Conservation (phyloP, 2,888 invertebrate species). For the Pecten maximus region DNA sequence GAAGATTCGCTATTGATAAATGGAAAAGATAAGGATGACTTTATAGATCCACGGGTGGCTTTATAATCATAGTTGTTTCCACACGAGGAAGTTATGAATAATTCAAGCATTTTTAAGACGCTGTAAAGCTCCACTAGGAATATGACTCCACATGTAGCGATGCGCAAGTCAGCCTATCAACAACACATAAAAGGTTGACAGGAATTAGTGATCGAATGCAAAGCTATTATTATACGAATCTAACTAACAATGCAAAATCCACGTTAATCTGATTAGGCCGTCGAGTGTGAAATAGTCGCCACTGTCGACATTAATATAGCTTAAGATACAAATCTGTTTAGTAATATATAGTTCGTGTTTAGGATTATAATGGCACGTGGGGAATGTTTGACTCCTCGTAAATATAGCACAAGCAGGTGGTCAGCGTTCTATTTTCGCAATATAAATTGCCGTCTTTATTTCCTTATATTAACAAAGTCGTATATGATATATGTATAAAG, state of each 20-base stretch:
- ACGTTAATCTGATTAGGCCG: not conserved
- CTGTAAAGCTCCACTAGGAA: not conserved
- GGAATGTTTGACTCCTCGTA: no score
- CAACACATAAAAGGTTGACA: slow-evolving; percentile 4
- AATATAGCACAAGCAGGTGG: not conserved
- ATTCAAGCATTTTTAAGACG: slow-evolving; percentile 4
- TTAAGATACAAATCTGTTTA: not conserved
- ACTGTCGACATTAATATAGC: not conserved
- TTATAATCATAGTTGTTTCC: not conserved
- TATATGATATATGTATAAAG: no score
- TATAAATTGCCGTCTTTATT: no score
- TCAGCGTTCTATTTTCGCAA: no score
- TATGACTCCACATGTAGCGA: not conserved
- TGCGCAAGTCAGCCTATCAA: not conserved
- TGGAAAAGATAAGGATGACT: not conserved
- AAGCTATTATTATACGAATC: not conserved
- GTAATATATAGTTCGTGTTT: not conserved
- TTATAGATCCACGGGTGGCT: not conserved
- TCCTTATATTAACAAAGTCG: no score
- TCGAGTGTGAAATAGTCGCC: not conserved
- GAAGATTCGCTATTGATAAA: slow-evolving; percentile 16
- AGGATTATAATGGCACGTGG: not conserved
- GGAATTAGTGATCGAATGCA: not conserved
- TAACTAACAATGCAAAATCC: not conserved
- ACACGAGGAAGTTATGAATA: not conserved